Base-by-base conservation (phyloP, 2,797 vertebrate species). In the Micromesistius poutassou region DNA sequence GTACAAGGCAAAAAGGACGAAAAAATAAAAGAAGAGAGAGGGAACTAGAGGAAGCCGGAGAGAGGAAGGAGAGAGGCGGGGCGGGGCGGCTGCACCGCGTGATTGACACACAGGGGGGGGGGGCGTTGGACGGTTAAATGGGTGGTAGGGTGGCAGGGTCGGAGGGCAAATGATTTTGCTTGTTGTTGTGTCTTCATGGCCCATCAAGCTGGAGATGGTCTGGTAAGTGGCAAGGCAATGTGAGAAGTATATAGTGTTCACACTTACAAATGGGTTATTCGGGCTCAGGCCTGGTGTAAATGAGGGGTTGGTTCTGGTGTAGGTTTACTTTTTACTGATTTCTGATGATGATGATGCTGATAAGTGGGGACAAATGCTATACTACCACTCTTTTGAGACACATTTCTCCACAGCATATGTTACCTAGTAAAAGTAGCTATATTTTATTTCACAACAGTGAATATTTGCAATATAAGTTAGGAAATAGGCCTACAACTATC, bases 121-220 rank as follows among this genome's bases (percentile, higher is more conserved):
- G 40, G 35, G 79, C 40, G 68, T 35, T 28, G 3, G 66, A 36
- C 25, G 82, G 83, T 83, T 85, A 77, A 75, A 73, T 79, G 82
- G 25, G 25, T 1, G 3, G n/a, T 12, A 68, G 62, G 62, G 25
- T 68, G 62, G n/a, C 62, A 68, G 62, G 62, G 62, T 68, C 62
- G 25, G 62, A 28, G 62, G 62, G n/a, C 62, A 87, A 83, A 88
- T 85, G 73, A 84, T 84, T 86, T 79, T 79, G 88, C 88, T 89
- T 86, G 88, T 92, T 92, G 87, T 82, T 82, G 76, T 80, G 84
- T 86, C 87, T 92, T 91, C 88, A 90, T 91, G 89, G 80, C 84
- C 88, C 89, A 91, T 93, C 88, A 90, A 89, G 79, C 84, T 80
- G 79, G 81, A 87, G 87, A 89, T 16, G 62, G 81, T 84, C 62